Percentiles rank a stretch among this genome's conserved stretches.
Conservation (phyloP, 2,888 invertebrate species). For the Tetheella fluctuosa region DNA sequence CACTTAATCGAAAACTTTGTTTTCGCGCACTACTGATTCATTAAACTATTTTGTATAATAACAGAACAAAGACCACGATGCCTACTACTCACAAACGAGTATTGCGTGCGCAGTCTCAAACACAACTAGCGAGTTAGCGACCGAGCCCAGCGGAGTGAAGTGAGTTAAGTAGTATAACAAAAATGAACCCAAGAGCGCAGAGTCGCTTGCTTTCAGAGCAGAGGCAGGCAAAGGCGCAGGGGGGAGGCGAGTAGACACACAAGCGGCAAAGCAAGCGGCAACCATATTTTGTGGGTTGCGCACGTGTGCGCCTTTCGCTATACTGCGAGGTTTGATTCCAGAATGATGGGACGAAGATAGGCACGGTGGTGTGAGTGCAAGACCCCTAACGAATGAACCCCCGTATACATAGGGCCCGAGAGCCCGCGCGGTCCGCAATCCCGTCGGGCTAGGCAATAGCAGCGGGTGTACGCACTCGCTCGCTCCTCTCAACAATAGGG, state of each 20-base stretch:
- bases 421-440: constrained; percentile 8
- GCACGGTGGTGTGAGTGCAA: constrained; percentile 50
- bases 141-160: constrained; percentile 55
- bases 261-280: constrained; percentile 33
- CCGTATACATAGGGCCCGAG: constrained; percentile 22
- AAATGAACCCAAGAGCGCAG: constrained; percentile 56
- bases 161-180: constrained; percentile 57
- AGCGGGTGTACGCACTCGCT: neutral
- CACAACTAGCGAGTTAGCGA: constrained; percentile 70
- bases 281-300: constrained; percentile 56
- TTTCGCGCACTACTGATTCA: constrained; percentile 44
- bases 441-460: neutral
- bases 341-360: constrained; percentile 37
- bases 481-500: neutral
- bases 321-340: constrained; percentile 47
- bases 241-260: constrained; percentile 36
- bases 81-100: constrained; percentile 46
- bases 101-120: constrained; percentile 56
- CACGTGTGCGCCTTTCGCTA: constrained; percentile 58
- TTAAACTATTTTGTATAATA: constrained; percentile 44
- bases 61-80: constrained; percentile 61
- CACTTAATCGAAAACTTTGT: constrained; percentile 52
- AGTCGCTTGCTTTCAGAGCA: constrained; percentile 37
- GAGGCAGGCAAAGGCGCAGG: constrained; percentile 47
- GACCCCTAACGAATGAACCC: constrained; percentile 44